A percentile compares a stretch with the other conserved stretches of the same genome.
Evolutionary conservation across 2,888 invertebrate species (phyloP).

Genomic region (Nezara viridula): DNA sequence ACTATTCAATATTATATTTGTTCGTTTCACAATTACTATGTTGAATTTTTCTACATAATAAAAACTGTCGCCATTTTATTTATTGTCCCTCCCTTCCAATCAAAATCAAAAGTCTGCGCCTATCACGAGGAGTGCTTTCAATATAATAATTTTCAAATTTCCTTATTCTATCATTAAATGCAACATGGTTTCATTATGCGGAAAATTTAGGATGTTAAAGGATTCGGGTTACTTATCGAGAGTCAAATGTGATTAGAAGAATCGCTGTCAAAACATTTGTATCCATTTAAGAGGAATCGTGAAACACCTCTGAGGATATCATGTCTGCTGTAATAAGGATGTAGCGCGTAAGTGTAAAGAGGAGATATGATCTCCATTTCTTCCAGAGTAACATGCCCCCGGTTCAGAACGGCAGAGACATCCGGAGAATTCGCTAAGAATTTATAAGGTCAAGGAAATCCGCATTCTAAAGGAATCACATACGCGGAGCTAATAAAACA

Average conservation of each 20-base stretch:
- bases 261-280: neutral
- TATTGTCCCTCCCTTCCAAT: too few relatives aligned
- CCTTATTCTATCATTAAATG: neutral
- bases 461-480: conserved; percentile 30
- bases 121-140: too few relatives aligned
- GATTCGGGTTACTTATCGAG: neutral
- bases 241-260: neutral
- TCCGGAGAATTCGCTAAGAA: conserved; percentile 26
- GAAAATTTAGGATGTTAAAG: neutral
- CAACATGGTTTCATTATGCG: neutral
- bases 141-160: too few relatives aligned
- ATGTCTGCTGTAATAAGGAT: neutral
- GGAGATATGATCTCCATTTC: conserved; percentile 16
- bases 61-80: too few relatives aligned
- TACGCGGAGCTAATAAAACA: neutral
- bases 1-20: too few relatives aligned
- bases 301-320: neutral
- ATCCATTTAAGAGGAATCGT: neutral
- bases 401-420: neutral
- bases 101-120: too few relatives aligned
- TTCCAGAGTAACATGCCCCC: neutral
- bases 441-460: conserved; percentile 48
- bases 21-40: too few relatives aligned
- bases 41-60: too few relatives aligned
- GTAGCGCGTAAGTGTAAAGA: neutral